phyloP scores from a whole-genome alignment of 2,888 invertebrate genomes.

The Ditula angustiorana region DNA sequence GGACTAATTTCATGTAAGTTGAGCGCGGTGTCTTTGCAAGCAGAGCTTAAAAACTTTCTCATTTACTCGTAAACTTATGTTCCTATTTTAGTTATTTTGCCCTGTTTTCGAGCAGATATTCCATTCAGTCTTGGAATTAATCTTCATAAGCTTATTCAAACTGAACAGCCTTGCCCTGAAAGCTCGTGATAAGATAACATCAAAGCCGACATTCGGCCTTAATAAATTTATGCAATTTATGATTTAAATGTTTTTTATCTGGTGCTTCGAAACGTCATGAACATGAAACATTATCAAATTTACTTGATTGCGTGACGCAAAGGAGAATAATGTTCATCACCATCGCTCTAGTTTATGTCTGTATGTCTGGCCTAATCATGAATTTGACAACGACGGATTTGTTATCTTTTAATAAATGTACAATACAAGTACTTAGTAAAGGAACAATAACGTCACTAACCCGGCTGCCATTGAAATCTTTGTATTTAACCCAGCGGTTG shows the following conservation, averaged over 20 bases:
- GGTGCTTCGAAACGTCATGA: neutral
- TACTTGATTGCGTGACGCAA: neutral
- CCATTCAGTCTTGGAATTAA: neutral
- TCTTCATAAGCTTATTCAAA: slow-evolving; percentile 15
- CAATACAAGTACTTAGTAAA: no score
- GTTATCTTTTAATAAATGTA: neutral
- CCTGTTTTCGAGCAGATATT: neutral
- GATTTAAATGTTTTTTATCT: slow-evolving; percentile 10
- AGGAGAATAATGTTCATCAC: neutral
- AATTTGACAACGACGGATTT: neutral
- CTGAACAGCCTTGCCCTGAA: slow-evolving; percentile 1
- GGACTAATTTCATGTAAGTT: slow-evolving; percentile 63
- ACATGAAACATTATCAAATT: slow-evolving; percentile 1
- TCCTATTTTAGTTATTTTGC: slow-evolving; percentile 10
- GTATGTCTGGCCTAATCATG: neutral
- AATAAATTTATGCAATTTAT: slow-evolving; percentile 5
- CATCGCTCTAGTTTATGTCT: neutral
- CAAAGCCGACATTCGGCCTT: neutral
- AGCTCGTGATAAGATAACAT: slow-evolving; percentile 12
- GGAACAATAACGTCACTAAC: slow-evolving; percentile 75
- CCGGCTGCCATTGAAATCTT: slow-evolving; percentile 91
- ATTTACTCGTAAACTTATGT: slow-evolving; percentile 23
- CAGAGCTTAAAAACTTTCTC: slow-evolving; percentile 40
- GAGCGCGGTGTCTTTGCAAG: slow-evolving; percentile 47
- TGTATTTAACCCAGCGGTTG: slow-evolving; percentile 91